Percentiles rank a stretch among this genome's conserved stretches.
Conservation (phyloP, 2,797 vertebrate genomes). For the Adelosebastes latens region DNA sequence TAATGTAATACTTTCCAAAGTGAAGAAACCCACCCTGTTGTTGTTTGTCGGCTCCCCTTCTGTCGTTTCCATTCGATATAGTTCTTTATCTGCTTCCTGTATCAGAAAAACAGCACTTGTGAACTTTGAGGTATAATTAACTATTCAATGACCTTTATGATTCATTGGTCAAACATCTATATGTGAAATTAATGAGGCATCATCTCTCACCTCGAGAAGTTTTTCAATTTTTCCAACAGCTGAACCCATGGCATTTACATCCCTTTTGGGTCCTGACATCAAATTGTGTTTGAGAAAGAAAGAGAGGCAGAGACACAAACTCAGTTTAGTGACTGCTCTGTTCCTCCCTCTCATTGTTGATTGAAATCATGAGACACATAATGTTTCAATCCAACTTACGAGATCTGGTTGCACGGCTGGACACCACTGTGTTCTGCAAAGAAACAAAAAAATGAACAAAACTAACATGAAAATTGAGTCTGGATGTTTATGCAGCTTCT, state of each 20-base stretch:
- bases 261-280: slow-evolving; percentile 55
- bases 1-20: background rate
- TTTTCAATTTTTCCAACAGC: rapidly evolving
- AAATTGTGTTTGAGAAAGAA: slow-evolving; percentile 2
- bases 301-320: background rate
- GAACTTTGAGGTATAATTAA: background rate
- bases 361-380: background rate
- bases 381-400: slow-evolving; percentile 52
- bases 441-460: slow-evolving; percentile 1
- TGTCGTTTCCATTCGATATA: slow-evolving; percentile 43
- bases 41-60: background rate
- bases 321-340: background rate
- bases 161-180: background rate
- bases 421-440: slow-evolving; percentile 1
- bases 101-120: slow-evolving; percentile 23
- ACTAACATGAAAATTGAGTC: background rate
- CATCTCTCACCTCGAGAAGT: slow-evolving; percentile 46
- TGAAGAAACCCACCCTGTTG: slow-evolving; percentile 39
- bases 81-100: slow-evolving; percentile 33
- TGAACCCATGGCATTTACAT: rapidly evolving
- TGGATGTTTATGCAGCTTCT: background rate
- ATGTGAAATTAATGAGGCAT: background rate
- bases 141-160: background rate
- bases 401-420: slow-evolving; percentile 3
- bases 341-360: background rate